Percentiles rank a stretch among this genome's conserved stretches.
Evolutionary conservation across 2,797 vertebrate genomes (phyloP).

Genomic region (Falco cherrug): DNA sequence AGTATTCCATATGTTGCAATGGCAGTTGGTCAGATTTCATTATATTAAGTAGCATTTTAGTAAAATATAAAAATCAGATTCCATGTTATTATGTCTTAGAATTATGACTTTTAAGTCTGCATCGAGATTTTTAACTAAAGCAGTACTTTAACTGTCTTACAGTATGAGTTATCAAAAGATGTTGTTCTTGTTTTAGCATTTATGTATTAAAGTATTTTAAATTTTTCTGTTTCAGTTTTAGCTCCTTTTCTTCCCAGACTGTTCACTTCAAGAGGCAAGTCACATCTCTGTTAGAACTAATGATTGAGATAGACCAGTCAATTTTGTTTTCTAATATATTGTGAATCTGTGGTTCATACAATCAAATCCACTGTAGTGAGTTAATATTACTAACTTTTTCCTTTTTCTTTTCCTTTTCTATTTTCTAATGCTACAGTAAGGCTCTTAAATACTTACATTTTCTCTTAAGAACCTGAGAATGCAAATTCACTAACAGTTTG

Average conservation of each 20-base stretch:
- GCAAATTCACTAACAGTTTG: slow-evolving; percentile 56
- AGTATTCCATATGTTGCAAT: slow-evolving; percentile 40
- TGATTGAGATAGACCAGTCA: slow-evolving; percentile 51
- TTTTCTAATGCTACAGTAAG: slow-evolving; percentile 34
- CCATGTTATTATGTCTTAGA: slow-evolving; percentile 41
- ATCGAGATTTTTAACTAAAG: slow-evolving; percentile 21
- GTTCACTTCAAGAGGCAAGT: slow-evolving; percentile 97
- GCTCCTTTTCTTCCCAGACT: slow-evolving; percentile 88
- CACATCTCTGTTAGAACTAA: slow-evolving; percentile 77
- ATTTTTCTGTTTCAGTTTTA: slow-evolving; percentile 83
- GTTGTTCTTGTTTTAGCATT: background rate
- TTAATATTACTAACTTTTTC: slow-evolving; percentile 58
- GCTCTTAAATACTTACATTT: slow-evolving; percentile 38
- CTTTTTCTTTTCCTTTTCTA: background rate
- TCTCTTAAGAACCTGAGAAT: slow-evolving; percentile 37
- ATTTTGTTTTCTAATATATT: slow-evolving; percentile 63
- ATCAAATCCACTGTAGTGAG: slow-evolving; percentile 46
- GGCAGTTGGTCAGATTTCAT: slow-evolving; percentile 34
- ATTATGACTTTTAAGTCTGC: slow-evolving; percentile 16
- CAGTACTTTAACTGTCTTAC: slow-evolving; percentile 17
- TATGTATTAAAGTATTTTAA: slow-evolving; percentile 51
- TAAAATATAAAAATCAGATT: slow-evolving; percentile 52
- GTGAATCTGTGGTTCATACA: slow-evolving; percentile 21
- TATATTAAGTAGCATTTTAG: slow-evolving; percentile 43
- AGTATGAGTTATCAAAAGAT: background rate